Evolutionary conservation across 2,888 invertebrate species (phyloP), one percentile per base, ranked within the genome.

Genomic region (Lasioglossum figueresi): DNA sequence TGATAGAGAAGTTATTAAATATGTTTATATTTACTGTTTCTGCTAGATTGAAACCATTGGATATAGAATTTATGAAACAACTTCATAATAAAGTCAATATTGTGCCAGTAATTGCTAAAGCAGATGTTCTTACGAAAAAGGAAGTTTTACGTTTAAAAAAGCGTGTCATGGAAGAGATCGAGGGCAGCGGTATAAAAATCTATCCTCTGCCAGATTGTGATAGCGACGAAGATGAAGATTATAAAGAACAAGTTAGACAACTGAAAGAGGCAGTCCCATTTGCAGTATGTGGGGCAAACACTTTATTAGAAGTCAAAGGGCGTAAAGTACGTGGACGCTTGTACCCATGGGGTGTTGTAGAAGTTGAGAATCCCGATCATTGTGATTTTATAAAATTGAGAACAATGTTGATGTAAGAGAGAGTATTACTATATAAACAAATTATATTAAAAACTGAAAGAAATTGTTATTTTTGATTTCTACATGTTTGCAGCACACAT

Each of bases 331-430:
- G 99, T 82, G 99, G 99, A 43, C 97, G 99, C 2, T 96, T 98
- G 84, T 99, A 99, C 96, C 99, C 99, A 0, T 99, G 99, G 99
- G 99, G 99, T 63, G 99, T 99, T 2, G 99, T 99, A 14, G 99
- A 99, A 95, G 99, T 99, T 19, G 99, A 99, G 95, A 99, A 99
- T 96, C 99, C 99, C 0, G 99, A 99, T 72, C 99, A 99, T 94
- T 99, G 99, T 95, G 99, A 99, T 96, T 99, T 99, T 95, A 99
- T 99, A 93, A 99, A 99, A 95, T 96, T 99, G 84, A 96, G 99
- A 91, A 99, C 99, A 19, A 99, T 99, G 99, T 96, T 99, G 63
- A 99, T 99, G 98, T 98, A 88, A 88, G 93, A 88, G 93, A 43
- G 93, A 88, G 92, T 86, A 43, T 43, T 48, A 70, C 79, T 45